These are phyloP conservation scores for Agrochola lychnidis DNA, from an alignment of 2,888 invertebrate genomes.

Conservation along the genomic window DNA sequence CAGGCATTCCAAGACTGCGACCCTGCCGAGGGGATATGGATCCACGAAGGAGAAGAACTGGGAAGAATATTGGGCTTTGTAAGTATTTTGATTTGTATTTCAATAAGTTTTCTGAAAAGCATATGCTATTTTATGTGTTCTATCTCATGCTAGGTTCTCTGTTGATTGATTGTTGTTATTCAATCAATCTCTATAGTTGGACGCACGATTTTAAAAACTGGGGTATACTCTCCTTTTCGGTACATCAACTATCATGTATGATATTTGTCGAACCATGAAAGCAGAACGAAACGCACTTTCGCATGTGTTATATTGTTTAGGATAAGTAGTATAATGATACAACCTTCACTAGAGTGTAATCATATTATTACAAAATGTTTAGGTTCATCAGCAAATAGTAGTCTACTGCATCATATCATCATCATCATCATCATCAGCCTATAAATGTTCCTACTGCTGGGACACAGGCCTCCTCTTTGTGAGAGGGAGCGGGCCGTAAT, in stretches of 20 bases:
- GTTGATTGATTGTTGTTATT: neutral
- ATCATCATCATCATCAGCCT: too few species aligned
- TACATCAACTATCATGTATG: neutral
- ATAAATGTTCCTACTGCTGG: too few species aligned
- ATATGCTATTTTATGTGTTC: neutral
- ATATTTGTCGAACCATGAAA: constrained; percentile 22
- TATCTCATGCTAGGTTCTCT: neutral
- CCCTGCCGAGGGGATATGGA: constrained; percentile 85
- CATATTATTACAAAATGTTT: too few species aligned
- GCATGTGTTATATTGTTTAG: neutral
- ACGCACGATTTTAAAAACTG: neutral
- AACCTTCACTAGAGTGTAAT: too few species aligned
- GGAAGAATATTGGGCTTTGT: constrained; percentile 89
- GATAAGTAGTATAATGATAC: too few species aligned
- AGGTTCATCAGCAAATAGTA: too few species aligned
- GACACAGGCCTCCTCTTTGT: too few species aligned
- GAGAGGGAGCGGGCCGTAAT: too few species aligned
- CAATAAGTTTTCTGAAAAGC: neutral
- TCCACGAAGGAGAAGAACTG: constrained; percentile 85
- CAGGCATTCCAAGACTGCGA: constrained; percentile 79
- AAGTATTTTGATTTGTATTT: constrained; percentile 71
- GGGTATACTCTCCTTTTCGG: neutral
- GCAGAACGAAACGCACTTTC: constrained; percentile 18
- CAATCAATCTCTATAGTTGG: neutral
- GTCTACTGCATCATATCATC: neutral